Evolutionary conservation across 2,113 vertebrate genomes (phyloP).

Genomic region (Tor tambroides): DNA sequence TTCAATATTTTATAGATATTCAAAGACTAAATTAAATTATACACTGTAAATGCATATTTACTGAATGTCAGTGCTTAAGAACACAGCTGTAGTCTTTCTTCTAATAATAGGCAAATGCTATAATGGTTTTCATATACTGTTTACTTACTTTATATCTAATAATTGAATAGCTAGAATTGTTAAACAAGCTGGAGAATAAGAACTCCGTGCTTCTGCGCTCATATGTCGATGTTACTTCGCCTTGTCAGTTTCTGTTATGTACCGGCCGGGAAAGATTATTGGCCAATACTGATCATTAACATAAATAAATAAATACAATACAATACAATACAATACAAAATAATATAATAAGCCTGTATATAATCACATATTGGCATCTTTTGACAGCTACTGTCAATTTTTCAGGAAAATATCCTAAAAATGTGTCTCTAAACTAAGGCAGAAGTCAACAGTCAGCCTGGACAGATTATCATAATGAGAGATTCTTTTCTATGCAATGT

Average conservation of each 20-base stretch:
- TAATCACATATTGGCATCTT: too few species aligned
- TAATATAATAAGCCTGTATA: too few species aligned
- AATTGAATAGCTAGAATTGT: neutral
- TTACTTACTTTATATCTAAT: neutral
- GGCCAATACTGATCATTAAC: neutral
- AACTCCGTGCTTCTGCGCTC: too few species aligned
- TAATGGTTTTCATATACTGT: neutral
- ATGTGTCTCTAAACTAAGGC: too few species aligned
- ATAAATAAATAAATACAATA: neutral
- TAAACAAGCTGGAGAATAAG: neutral
- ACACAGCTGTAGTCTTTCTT: neutral
- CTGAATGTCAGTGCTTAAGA: neutral
- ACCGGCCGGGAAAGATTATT: neutral
- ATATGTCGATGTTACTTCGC: too few species aligned
- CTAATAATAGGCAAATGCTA: neutral
- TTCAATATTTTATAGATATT: neutral
- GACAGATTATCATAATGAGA: conserved; percentile 2
- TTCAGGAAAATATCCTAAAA: neutral
- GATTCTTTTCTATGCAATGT: neutral
- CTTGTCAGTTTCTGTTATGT: neutral
- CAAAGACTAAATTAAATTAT: neutral
- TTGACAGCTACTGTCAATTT: neutral
- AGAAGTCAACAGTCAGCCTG: neutral
- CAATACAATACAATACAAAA: too few species aligned
- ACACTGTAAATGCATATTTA: neutral